These are phyloP conservation scores for Sarcophilus harrisii DNA, from an alignment of 2,797 vertebrate species.

Conservation along the genomic window DNA sequence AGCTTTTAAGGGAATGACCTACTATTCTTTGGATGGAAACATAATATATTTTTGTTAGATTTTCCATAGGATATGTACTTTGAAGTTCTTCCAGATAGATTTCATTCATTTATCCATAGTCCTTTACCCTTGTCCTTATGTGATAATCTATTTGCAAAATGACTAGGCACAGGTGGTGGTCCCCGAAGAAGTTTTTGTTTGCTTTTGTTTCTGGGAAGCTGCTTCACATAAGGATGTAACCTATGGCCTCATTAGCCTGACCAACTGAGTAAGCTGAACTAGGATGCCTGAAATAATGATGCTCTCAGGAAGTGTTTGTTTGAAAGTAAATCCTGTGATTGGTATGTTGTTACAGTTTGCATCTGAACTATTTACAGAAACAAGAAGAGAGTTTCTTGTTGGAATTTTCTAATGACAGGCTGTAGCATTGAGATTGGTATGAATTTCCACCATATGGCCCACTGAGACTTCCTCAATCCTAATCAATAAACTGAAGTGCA, in stretches of 20 bases:
- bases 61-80: background rate
- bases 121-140: background rate
- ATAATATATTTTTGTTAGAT: background rate
- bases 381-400: background rate
- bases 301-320: background rate
- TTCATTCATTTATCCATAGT: background rate
- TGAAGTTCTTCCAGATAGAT: background rate
- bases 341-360: background rate
- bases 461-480: background rate
- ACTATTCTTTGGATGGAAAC: background rate
- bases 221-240: background rate
- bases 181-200: background rate
- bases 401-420: background rate
- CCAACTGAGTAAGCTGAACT: background rate
- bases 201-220: background rate
- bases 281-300: background rate
- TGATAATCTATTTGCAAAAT: background rate
- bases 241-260: background rate
- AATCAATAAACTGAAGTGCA: background rate
- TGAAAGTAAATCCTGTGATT: background rate
- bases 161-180: background rate
- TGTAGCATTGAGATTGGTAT: background rate
- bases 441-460: background rate
- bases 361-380: background rate
- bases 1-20: background rate